A percentile compares a stretch with the other conserved stretches of the same genome.
Conservation (phyloP, 2,113 vertebrate genomes). For the Solenodon paradoxus region DNA sequence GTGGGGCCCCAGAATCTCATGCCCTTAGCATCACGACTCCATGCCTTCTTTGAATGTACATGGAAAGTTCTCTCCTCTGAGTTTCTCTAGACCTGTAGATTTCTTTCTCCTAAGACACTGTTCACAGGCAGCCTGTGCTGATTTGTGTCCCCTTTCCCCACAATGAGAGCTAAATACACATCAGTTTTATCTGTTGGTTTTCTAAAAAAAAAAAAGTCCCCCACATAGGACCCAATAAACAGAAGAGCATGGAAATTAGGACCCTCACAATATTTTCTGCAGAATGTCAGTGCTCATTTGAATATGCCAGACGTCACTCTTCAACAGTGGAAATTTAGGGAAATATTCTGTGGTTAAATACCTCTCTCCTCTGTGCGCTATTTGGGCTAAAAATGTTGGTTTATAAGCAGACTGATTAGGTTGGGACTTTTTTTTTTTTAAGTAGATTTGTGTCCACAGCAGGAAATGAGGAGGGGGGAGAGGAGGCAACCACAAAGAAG, state of each 20-base stretch:
- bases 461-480: conserved; percentile 71
- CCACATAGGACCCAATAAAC: background rate
- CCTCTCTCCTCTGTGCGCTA: background rate
- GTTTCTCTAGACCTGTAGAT: background rate
- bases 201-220: background rate
- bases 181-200: background rate
- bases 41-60: background rate
- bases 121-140: background rate
- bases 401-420: conserved; percentile 44
- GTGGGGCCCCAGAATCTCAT: too few species aligned
- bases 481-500: conserved; percentile 68
- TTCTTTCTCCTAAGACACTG: background rate
- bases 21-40: background rate
- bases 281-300: background rate
- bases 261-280: background rate
- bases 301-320: background rate
- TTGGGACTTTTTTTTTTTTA: conserved; percentile 3
- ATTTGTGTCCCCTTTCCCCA: background rate
- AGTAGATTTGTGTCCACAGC: conserved; percentile 79
- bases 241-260: background rate
- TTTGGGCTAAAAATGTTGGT: conserved; percentile 3
- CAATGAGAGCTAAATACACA: background rate
- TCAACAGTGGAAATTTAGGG: background rate
- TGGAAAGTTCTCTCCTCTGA: background rate
- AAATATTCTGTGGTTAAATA: background rate